A percentile compares a stretch with the other conserved stretches of the same genome.
These are phyloP conservation scores for Buphagus erythrorhynchus DNA, from an alignment of 2,797 vertebrate genomes.

Conservation along the genomic window DNA sequence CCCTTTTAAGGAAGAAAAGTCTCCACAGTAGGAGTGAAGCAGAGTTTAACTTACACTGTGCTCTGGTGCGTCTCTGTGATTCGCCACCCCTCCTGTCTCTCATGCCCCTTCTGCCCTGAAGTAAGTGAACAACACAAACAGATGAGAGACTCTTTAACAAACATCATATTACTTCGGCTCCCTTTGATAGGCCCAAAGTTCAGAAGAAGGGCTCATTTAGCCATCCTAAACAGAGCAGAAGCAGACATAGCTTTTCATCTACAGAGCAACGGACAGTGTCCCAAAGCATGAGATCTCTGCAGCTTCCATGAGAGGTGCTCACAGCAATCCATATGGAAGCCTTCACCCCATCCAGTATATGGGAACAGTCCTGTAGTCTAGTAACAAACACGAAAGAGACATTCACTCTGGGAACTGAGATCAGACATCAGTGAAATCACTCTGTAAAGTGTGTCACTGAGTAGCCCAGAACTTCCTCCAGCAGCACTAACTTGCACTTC, in stretches of 20 bases:
- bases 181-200: neutral
- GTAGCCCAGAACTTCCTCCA: neutral
- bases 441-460: neutral
- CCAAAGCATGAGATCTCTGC: neutral
- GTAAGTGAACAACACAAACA: slow-evolving; percentile 62
- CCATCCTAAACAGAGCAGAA: neutral
- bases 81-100: slow-evolving; percentile 76
- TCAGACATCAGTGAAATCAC: neutral
- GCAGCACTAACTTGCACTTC: neutral
- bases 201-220: neutral
- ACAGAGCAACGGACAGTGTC: neutral
- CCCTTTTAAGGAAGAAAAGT: slow-evolving; percentile 68
- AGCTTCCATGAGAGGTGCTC: neutral
- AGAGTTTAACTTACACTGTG: slow-evolving; percentile 68
- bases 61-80: slow-evolving; percentile 74
- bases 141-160: slow-evolving; percentile 15
- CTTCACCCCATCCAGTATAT: neutral
- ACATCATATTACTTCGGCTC: neutral
- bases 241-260: neutral
- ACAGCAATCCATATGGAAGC: accelerated
- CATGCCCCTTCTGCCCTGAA: slow-evolving; percentile 79
- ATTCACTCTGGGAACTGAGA: neutral
- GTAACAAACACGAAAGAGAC: neutral
- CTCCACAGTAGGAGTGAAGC: slow-evolving; percentile 36
- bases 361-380: neutral